A percentile compares a stretch with the other conserved stretches of the same genome.
Evolutionary conservation across 2,113 vertebrate genomes (phyloP).

Genomic region (Amphilophus citrinellus): DNA sequence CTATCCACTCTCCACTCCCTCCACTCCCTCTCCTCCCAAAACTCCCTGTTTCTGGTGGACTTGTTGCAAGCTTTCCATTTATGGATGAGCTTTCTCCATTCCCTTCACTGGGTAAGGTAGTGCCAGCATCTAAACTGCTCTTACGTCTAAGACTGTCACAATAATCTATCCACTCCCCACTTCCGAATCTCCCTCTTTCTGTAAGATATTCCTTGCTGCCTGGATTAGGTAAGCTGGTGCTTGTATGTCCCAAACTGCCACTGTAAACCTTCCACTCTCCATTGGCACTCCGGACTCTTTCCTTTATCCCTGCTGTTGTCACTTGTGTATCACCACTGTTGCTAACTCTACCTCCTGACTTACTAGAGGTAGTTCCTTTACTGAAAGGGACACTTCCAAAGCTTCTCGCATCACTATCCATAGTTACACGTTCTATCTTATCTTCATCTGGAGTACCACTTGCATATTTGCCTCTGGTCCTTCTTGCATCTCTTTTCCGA

Average conservation of each 20-base stretch:
- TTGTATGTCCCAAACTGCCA: not conserved
- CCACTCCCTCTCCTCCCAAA: not conserved
- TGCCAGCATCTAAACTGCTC: not conserved
- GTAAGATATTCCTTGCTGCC: not conserved
- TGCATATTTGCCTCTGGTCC: not conserved
- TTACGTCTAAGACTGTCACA: not conserved
- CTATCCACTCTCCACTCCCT: conserved; percentile 1
- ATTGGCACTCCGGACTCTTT: not conserved
- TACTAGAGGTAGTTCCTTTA: not conserved
- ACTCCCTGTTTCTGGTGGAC: not conserved
- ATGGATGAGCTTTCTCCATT: not conserved
- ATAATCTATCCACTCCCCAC: not conserved
- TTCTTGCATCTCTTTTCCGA: not conserved
- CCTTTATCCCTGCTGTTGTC: not conserved
- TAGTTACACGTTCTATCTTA: not conserved
- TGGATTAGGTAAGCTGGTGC: not conserved
- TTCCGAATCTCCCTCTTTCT: conserved; percentile 5
- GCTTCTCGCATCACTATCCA: too few relatives aligned
- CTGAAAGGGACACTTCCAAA: not conserved
- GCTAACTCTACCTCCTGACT: not conserved
- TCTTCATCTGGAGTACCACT: not conserved
- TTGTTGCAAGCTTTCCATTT: not conserved
- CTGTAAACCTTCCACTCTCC: not conserved
- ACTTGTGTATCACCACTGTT: not conserved
- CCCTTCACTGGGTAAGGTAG: not conserved